Evolutionary conservation across 2,888 invertebrate species (phyloP), one percentile per base, ranked within the genome.

Genomic region (Nemotelus pantherinus): DNA sequence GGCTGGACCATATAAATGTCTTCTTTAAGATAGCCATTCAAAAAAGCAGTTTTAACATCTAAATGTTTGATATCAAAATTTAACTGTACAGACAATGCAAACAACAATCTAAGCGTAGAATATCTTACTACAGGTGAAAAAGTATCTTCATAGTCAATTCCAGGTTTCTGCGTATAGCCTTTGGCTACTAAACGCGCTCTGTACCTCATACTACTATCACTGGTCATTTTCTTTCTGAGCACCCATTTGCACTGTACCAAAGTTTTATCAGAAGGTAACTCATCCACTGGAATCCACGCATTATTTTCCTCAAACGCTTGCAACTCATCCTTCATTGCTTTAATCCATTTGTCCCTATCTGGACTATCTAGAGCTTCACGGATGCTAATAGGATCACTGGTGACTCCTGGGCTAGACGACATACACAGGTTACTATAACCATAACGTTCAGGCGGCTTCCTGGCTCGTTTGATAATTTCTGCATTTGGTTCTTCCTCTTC

Each of bases 231-330:
- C 82, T 70, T 81, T 25, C 25, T 25, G 1, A 25, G 83, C 9
- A 84, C 82, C 83, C 83, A 84, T 67, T 83, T 84, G 68, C 82
- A 82, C 58, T 82, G 41, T 68, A 83, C 83, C 50, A 83, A 79
- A 6, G 78, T 81, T 50, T 48, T 79, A 75, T 64, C 65, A 55
- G 80, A 71, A 68, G 82, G 82, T 25, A 67, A 25, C 25, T 25
- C 4, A 76, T 83, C 81, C 0, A 80, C 77, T 1, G 83, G 39
- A n/a, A 82, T 81, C 82, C 83, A 84, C 9, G 83, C 81, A 58
- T 81, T 76, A 77, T 84, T 84, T 68, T 83, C 81, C 48, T 82
- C 77, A 71, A 84, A 84, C 6, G 79, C 78, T 39, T 81, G 10
- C 43, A 83, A 57, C 76, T 84, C 83, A 58, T 84, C 82, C 47